These are phyloP conservation scores for Rhipidura dahli DNA, from an alignment of 2,113 vertebrate genomes.

Conservation along the genomic window DNA sequence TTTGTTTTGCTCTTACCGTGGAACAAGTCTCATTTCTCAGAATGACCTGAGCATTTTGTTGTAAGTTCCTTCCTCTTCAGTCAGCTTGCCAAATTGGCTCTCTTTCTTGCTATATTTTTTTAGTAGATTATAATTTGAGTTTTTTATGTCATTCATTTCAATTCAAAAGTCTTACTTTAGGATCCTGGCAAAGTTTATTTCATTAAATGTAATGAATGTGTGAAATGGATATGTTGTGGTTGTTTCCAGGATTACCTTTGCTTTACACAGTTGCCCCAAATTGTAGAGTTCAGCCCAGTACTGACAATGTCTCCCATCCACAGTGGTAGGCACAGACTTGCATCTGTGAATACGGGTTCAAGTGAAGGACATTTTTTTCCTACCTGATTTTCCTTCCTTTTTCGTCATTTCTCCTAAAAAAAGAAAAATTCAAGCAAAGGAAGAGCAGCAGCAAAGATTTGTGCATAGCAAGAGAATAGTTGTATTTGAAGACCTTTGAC, in stretches of 20 bases:
- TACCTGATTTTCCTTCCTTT: not conserved
- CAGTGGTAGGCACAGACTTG: not conserved
- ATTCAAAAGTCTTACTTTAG: not conserved
- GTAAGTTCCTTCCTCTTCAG: not conserved
- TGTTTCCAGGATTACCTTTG: not conserved
- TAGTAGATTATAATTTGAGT: not conserved
- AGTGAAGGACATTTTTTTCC: not conserved
- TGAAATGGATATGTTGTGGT: not conserved
- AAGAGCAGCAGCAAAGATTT: not conserved
- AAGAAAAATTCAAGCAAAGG: not conserved
- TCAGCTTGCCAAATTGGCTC: not conserved
- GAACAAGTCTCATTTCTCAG: not conserved
- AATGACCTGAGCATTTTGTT: not conserved
- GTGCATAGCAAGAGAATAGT: not conserved
- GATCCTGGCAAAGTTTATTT: not conserved
- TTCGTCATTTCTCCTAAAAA: not conserved
- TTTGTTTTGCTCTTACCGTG: not conserved
- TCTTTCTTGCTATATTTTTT: not conserved
- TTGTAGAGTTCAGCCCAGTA: not conserved
- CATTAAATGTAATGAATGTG: not conserved
- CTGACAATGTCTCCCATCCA: not conserved
- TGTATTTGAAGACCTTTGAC: not conserved
- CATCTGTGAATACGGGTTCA: not conserved
- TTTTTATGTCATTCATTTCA: not conserved
- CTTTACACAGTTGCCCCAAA: fast-evolving